Conservation (phyloP, 2,888 invertebrate genomes). For the Phaonia tiefii region DNA sequence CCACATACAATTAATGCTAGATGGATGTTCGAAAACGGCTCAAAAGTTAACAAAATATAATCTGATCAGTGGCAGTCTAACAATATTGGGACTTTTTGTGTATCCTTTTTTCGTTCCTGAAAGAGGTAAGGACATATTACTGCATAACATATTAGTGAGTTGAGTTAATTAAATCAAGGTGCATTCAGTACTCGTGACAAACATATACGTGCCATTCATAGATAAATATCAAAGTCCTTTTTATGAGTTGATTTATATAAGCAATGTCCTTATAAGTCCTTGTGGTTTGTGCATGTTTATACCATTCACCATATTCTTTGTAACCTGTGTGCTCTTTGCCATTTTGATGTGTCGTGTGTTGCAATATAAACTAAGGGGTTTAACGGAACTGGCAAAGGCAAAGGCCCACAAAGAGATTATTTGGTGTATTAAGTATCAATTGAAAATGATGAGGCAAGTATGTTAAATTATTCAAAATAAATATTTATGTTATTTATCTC, state of each 20-base stretch:
- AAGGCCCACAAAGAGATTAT: slow-evolving; percentile 68
- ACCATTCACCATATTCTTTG: slow-evolving; percentile 67
- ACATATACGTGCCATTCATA: slow-evolving; percentile 65
- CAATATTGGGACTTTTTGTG: slow-evolving; percentile 71
- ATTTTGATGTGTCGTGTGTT: slow-evolving; percentile 66
- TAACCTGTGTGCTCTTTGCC: slow-evolving; percentile 67
- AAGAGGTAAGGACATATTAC: too few relatives aligned
- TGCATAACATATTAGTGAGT: too few relatives aligned
- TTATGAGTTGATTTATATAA: slow-evolving; percentile 64
- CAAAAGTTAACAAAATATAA: slow-evolving; percentile 70
- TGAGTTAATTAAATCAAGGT: too few relatives aligned
- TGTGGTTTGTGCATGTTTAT: slow-evolving; percentile 68
- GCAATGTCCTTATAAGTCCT: slow-evolving; percentile 63
- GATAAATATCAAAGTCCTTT: slow-evolving; percentile 59
- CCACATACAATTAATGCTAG: slow-evolving; percentile 64
- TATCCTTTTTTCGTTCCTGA: slow-evolving; percentile 72
- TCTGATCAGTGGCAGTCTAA: slow-evolving; percentile 70
- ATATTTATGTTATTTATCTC: neutral
- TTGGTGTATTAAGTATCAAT: slow-evolving; percentile 74
- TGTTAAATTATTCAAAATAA: neutral
- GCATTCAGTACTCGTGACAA: too few relatives aligned
- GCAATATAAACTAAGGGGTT: slow-evolving; percentile 60
- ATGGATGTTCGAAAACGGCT: slow-evolving; percentile 68
- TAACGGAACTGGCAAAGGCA: slow-evolving; percentile 51
- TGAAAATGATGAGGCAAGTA: slow-evolving; percentile 71